Conservation (phyloP, 2,797 vertebrate genomes). For the Rhynchotus rufescens region DNA sequence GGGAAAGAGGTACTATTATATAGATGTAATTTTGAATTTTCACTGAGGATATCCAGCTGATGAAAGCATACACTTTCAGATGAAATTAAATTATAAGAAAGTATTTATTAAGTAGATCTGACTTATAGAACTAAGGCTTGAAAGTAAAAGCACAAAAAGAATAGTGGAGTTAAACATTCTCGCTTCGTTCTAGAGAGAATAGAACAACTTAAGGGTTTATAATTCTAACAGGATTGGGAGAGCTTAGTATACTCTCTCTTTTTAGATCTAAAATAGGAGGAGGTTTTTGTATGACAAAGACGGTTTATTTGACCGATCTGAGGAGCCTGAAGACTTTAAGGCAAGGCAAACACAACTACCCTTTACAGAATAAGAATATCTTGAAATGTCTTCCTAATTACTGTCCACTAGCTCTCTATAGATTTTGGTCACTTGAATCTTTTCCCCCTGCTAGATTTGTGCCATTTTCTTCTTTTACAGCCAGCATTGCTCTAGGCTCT, state of each 20-base stretch:
- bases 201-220: constrained; percentile 27
- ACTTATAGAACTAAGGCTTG: not conserved
- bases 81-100: not conserved
- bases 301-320: constrained; percentile 44
- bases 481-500: not conserved
- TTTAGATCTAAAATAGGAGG: constrained; percentile 22
- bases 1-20: not conserved
- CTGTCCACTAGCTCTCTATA: not conserved
- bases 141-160: constrained; percentile 13
- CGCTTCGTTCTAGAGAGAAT: not conserved
- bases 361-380: not conserved
- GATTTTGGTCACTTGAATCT: not conserved
- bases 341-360: not conserved
- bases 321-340: constrained; percentile 13
- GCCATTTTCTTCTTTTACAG: not conserved
- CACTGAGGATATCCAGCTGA: not conserved
- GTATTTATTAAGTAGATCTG: not conserved
- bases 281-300: constrained; percentile 37
- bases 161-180: not conserved
- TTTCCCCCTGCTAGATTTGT: not conserved
- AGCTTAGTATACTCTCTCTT: constrained; percentile 6
- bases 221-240: constrained; percentile 52
- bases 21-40: not conserved
- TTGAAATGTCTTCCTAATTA: not conserved
- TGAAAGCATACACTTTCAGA: not conserved